Conservation (phyloP, 37 sponge, comb jelly and placozoan genomes). For the Aplysina aerophoba region DNA sequence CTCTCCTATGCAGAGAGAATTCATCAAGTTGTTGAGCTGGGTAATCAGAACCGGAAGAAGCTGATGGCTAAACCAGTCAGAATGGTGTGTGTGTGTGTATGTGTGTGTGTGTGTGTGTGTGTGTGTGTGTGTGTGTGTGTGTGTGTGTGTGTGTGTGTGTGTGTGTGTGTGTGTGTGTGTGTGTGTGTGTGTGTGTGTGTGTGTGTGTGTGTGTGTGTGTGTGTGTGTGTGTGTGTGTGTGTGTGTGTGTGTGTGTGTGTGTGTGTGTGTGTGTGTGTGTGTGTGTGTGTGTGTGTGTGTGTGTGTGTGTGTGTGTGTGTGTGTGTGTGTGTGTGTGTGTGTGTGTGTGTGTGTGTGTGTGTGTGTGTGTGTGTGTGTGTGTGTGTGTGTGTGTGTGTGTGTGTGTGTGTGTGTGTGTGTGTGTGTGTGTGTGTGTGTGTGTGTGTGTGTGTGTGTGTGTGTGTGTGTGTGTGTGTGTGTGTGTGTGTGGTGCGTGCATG, state of each 20-base stretch:
- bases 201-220: conserved; percentile 20
- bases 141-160: conserved; percentile 24
- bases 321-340: conserved; percentile 27
- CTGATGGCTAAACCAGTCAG: conserved; percentile 30
- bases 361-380: conserved; percentile 12
- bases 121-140: neutral
- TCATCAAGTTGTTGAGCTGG: conserved; percentile 3
- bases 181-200: conserved; percentile 51
- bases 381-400: no score
- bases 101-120: conserved; percentile 33
- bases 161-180: conserved; percentile 49
- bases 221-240: conserved; percentile 16
- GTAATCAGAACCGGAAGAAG: conserved; percentile 29
- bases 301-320: conserved; percentile 2
- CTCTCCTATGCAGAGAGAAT: neutral
- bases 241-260: conserved; percentile 18
- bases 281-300: conserved; percentile 12
- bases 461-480: no score
- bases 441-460: no score
- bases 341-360: conserved; percentile 30
- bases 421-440: no score
- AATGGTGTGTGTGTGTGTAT: conserved; percentile 31
- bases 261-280: conserved; percentile 30
- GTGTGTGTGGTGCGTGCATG: no score
- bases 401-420: no score